Base-by-base conservation (phyloP, 2,113 vertebrate genomes). In the Chionis minor region DNA sequence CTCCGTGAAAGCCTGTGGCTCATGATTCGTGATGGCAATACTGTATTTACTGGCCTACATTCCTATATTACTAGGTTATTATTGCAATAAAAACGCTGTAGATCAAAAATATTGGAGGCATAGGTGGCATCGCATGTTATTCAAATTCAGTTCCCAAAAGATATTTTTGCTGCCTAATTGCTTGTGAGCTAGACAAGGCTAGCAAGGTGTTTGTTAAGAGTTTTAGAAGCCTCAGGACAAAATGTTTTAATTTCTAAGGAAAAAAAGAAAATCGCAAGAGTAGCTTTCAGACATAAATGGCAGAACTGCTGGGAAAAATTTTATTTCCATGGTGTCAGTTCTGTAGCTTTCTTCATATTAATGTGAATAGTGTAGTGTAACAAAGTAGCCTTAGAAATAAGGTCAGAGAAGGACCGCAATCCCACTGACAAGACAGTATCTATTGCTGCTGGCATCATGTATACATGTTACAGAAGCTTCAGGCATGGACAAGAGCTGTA, bases 401-500 rank as follows among this genome's bases (percentile, higher is more conserved):
- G 13, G 59, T 75, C 49, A n/a, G 42, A 74, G 63, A 63, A 58
- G 47, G 78, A 30, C 7, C 24, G 35, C 0, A 7, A 47, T n/a
- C 49, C 9, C 4, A 1, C 61, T 71, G 56, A 15, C 23, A 72
- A 30, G 45, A 30, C 12, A 21, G 2, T 30, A n/a, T 6, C 71
- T 58, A 3, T 52, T 47, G 16, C 54, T 84, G 58, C n/a, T 24
- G 2, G 28, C n/a, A 11, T 19, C 27, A 44, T 15, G 12, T 26
- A 33, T 28, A 32, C 6, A 0, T 7, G 20, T 11, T 38, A 14
- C 44, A 44, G 28, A 69, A 70, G 40, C 44, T 38, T 23, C 33
- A 9, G 42, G 11, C 3, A 0, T 23, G 14, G 44, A 28, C 0
- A 56, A 54, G 1, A 52, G 30, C 49, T 69, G 30, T 16, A 7